Evolutionary conservation across 2,888 invertebrate genomes (phyloP), one percentile per base, ranked within the genome.

Genomic region (Hyposoter dolosus): DNA sequence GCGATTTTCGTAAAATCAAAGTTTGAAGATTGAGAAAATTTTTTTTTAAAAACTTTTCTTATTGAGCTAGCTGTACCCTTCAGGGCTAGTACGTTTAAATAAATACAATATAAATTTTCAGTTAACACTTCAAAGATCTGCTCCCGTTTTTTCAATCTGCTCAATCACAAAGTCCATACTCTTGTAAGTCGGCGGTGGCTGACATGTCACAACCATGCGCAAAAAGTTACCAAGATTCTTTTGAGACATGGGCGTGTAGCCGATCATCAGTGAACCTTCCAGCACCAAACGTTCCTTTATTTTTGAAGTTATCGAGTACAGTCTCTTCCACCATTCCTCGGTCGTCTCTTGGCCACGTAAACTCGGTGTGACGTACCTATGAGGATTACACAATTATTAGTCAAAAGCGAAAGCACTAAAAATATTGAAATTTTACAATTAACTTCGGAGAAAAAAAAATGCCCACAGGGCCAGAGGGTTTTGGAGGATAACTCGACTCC

Each of bases 131-230:
- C 87, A 84, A 5, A 94, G 88, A 86, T 94, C 93, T 77, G 94
- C 92, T 0, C 96, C 97, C 79, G 96, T 95, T 68, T 95, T 94
- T 90, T 96, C 96, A 63, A 98, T 96, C 89, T 96, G 95, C 43
- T 95, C 93, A 81, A 97, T 93, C 90, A 96, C 96, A 47, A 95
- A 95, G 82, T 97, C 95, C 93, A 98, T 95, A 75, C 96, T 95
- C 0, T 93, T 90, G 45, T 94, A 93, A 0, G 95, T 95, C 0
- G 96, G 93, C 0, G 95, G 94, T 0, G 98, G 98, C 88, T 97
- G 96, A 91, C 97, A 97, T 4, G 96, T 96, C 81, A 97, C 95
- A 0, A 97, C 96, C 93, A 98, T 95, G 15, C 98, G 95, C 92
- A 98, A 96, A 93, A 97, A 98, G 93, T 98, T 98, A 80, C 96